phyloP scores from a whole-genome alignment of 2,797 vertebrate genomes.

The Melanitta fusca region DNA sequence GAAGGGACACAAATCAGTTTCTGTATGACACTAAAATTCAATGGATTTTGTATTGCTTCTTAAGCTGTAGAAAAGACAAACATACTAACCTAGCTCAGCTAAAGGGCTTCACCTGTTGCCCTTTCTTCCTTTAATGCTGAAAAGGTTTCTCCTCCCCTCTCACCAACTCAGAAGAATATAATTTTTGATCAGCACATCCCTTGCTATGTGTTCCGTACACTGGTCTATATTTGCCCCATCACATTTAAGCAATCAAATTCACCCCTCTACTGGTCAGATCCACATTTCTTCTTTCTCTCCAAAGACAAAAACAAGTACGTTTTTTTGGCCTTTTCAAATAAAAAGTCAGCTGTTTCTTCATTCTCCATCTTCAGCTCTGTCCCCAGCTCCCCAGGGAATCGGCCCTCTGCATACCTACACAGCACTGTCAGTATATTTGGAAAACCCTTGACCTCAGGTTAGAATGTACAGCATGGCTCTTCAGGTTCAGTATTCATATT shows the following conservation, averaged over 20 bases:
- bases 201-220: background rate
- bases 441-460: conserved; percentile 46
- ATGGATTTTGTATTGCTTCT: background rate
- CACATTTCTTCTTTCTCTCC: background rate
- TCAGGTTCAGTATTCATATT: background rate
- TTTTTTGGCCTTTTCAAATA: background rate
- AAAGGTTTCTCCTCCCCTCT: background rate
- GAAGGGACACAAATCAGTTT: background rate
- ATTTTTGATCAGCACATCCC: background rate
- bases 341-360: background rate
- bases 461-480: background rate
- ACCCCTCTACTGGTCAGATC: background rate
- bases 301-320: background rate
- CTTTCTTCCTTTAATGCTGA: background rate
- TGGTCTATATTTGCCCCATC: background rate
- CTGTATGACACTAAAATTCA: background rate
- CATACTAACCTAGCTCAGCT: background rate
- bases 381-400: background rate
- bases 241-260: background rate
- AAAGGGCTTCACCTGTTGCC: background rate
- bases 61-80: background rate
- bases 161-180: background rate
- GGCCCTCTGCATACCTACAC: background rate
- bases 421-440: background rate
- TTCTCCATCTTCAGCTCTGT: background rate